A percentile compares a stretch with the other conserved stretches of the same genome.
These are phyloP conservation scores for Kryphioiulus occultus DNA, from an alignment of 2,888 invertebrate genomes.

Conservation along the genomic window DNA sequence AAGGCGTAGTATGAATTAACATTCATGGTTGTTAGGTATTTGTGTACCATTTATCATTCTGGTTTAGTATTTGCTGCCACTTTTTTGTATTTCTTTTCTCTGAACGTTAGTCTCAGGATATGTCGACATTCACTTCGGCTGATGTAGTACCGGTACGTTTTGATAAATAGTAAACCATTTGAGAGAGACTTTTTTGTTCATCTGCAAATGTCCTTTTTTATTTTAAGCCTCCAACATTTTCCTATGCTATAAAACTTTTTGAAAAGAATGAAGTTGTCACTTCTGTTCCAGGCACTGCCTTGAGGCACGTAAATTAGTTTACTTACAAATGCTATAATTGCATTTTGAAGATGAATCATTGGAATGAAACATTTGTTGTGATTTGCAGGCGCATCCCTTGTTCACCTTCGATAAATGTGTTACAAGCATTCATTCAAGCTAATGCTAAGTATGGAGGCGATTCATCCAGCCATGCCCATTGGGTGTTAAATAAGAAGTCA, in stretches of 20 bases:
- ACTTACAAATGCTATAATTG: background rate
- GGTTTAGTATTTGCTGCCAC: no score
- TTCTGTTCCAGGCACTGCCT: background rate
- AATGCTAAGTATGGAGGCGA: background rate
- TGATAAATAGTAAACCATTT: no score
- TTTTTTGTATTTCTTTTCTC: no score
- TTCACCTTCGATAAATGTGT: background rate
- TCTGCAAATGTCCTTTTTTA: background rate
- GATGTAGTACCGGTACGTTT: background rate
- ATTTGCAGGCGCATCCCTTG: background rate
- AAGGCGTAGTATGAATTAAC: background rate
- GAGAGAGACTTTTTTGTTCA: no score
- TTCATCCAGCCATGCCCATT: background rate
- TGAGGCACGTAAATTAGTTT: background rate
- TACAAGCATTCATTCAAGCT: background rate
- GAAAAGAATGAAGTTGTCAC: conserved; percentile 28
- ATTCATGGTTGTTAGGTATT: no score
- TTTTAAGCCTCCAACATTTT: background rate
- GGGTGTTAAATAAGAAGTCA: background rate
- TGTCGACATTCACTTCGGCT: background rate
- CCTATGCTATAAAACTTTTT: background rate
- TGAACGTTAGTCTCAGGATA: no score
- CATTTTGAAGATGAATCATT: background rate
- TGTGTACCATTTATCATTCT: no score
- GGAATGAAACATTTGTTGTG: background rate